A percentile compares a stretch with the other conserved stretches of the same genome.
These are phyloP conservation scores for Neotoma lepida DNA, from an alignment of 2,113 vertebrate genomes.

Conservation along the genomic window DNA sequence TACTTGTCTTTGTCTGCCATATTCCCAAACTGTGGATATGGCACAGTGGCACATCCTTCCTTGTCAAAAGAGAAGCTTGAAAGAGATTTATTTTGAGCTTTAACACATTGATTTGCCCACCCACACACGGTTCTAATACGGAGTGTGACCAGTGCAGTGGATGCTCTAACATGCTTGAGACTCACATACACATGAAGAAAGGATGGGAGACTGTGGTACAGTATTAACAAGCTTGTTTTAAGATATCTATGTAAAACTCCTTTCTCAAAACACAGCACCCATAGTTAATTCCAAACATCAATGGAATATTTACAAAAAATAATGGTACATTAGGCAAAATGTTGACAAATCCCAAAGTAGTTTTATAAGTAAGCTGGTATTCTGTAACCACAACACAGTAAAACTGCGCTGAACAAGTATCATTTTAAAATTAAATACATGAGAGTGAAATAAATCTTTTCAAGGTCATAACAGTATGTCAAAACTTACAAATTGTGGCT, in stretches of 20 bases:
- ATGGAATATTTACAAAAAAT: slow-evolving; percentile 2
- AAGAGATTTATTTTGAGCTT: slow-evolving; percentile 1
- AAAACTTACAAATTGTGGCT: background rate
- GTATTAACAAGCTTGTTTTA: slow-evolving; percentile 23
- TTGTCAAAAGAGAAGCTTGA: background rate
- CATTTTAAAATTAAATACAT: slow-evolving; percentile 1
- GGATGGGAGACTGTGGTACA: background rate
- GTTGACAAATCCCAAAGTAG: slow-evolving; percentile 1
- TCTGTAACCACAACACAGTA: background rate
- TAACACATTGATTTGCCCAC: slow-evolving; percentile 10
- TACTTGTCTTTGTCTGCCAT: background rate
- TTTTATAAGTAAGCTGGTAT: background rate
- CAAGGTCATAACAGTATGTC: background rate
- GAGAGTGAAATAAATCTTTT: background rate
- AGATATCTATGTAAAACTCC: slow-evolving; percentile 25
- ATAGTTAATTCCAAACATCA: slow-evolving; percentile 13
- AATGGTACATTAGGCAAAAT: slow-evolving; percentile 29
- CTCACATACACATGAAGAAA: background rate
- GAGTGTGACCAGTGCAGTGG: background rate
- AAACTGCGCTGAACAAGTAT: background rate
- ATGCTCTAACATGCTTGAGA: slow-evolving; percentile 1
- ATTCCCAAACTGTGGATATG: background rate
- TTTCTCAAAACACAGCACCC: background rate
- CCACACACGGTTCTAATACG: background rate
- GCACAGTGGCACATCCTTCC: background rate